phyloP scores from a whole-genome alignment of 2,113 vertebrate genomes.

The Lasiurus borealis region DNA sequence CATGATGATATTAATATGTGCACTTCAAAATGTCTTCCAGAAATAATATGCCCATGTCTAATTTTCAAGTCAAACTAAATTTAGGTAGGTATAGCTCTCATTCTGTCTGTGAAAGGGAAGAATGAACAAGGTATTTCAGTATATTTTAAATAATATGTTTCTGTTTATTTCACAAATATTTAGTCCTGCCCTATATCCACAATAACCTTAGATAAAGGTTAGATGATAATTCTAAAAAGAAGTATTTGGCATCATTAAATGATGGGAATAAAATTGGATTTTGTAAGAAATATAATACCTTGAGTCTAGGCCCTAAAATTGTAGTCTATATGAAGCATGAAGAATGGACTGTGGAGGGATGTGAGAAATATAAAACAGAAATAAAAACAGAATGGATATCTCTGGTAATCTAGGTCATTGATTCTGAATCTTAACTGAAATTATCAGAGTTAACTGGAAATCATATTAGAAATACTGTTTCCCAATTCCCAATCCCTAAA shows the following conservation, averaged over 20 bases:
- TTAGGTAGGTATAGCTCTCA: background rate
- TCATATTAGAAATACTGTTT: conserved; percentile 63
- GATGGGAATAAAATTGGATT: background rate
- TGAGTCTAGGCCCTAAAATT: background rate
- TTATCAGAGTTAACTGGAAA: conserved; percentile 41
- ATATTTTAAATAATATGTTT: background rate
- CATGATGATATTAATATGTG: background rate
- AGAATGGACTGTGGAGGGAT: background rate
- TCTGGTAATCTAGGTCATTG: conserved; percentile 6
- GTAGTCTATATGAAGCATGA: background rate
- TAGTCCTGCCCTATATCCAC: background rate
- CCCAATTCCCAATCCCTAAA: conserved; percentile 30
- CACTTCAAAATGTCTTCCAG: background rate
- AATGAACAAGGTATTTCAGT: background rate
- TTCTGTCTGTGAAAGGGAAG: background rate
- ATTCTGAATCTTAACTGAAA: conserved; percentile 25
- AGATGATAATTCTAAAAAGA: conserved; percentile 13
- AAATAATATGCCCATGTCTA: background rate
- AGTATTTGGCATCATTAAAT: background rate
- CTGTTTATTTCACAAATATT: conserved; percentile 10
- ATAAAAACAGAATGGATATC: background rate
- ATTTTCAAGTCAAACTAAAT: background rate
- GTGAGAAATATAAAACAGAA: background rate
- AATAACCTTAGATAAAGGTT: background rate
- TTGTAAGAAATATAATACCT: background rate